phyloP scores from a whole-genome alignment of 2,113 vertebrate species.

The Rhabdornis inornatus region DNA sequence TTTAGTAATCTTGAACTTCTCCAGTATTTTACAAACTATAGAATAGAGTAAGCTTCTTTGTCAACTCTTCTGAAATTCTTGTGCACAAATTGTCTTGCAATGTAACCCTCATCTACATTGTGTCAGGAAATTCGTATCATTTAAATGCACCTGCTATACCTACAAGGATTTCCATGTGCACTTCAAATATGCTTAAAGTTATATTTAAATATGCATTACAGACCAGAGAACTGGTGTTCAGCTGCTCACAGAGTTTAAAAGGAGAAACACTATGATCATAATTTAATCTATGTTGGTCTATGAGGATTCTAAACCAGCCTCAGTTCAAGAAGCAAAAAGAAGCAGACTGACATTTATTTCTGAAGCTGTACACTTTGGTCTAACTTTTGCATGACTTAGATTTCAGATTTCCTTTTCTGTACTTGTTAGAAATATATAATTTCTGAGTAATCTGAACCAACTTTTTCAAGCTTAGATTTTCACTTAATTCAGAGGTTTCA shows the following conservation, averaged over 20 bases:
- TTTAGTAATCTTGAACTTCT: background rate
- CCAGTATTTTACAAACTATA: background rate
- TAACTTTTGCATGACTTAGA: background rate
- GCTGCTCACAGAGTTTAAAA: background rate
- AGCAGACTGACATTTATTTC: background rate
- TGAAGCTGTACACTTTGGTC: background rate
- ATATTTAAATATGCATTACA: background rate
- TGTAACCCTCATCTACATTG: background rate
- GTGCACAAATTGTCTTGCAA: background rate
- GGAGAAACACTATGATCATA: background rate
- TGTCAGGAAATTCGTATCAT: background rate
- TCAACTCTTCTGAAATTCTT: background rate
- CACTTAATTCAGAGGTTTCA: background rate
- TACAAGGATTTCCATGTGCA: background rate
- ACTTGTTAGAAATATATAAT: background rate
- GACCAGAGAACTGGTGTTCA: background rate
- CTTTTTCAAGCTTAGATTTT: background rate
- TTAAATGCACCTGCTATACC: background rate
- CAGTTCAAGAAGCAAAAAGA: background rate
- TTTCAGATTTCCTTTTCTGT: background rate
- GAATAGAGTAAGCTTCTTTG: background rate
- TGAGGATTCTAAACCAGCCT: background rate
- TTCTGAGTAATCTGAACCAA: background rate
- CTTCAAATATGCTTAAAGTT: background rate
- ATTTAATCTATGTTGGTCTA: background rate